Evolutionary conservation across 2,113 vertebrate genomes (phyloP), one percentile per base, ranked within the genome.

Genomic region (Callocephalon fimbriatum): DNA sequence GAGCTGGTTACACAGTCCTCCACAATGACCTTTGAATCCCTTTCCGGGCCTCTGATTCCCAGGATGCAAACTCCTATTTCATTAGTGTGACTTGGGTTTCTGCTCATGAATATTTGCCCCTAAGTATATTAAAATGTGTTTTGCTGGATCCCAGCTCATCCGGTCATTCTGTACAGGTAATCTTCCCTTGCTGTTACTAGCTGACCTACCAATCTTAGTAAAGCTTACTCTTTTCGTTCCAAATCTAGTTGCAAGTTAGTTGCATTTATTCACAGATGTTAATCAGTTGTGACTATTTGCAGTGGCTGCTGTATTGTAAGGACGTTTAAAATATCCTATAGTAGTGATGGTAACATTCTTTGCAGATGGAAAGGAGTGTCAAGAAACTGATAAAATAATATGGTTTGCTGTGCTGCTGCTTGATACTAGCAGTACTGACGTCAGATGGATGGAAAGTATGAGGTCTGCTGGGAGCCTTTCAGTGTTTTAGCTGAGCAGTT

Each of bases 401-500:
- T 0, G 2, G 42, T 81, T 84, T 91, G 42, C 88, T 0, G 0
- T 74, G 73, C 67, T 91, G 67, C 82, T 70, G 45, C 72, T 87
- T 88, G 79, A 61, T 81, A 11, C 70, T 82, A 29, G 59, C 19
- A 45, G n/a, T 75, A 59, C 29, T 95, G 70, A 68, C 6, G 19
- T 95, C 85, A 94, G 86, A 38, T 63, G 61, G 42, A 22, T 42
- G 47, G 59, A 8, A 88, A 47, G 47, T 47, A 29, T 12, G 74
- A 40, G 47, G 48, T 83, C 47, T 93, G 23, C 63, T 86, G 72
- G 72, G 67, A 93, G 79, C 42, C 42, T 75, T 84, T 71, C 76
- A n/a, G 18, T 89, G 79, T 78, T 92, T 59, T 51, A 93, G 67
- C 79, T 75, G 76, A 93, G 65, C 74, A 67, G 76, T 92, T 88